Percentiles rank a stretch among this genome's conserved stretches.
Evolutionary conservation across 1,140 invertebrate species (phyloP).

Genomic region (Battus philenor): DNA sequence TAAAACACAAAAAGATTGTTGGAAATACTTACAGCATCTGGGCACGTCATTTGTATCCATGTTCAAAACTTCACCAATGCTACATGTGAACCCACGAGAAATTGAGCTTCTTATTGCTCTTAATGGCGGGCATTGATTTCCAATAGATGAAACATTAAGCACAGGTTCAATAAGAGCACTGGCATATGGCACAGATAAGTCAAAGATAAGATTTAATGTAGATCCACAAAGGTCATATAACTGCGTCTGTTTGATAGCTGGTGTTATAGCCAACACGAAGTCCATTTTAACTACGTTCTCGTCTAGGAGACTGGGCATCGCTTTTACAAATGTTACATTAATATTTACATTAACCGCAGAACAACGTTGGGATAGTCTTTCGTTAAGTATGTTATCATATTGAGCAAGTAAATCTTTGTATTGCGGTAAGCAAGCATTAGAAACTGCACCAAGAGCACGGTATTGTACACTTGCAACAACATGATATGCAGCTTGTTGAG

Average conservation of each 20-base stretch:
- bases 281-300: conserved; percentile 93
- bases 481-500: conserved; percentile 95
- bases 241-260: conserved; percentile 90
- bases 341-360: conserved; percentile 96
- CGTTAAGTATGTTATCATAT: conserved; percentile 88
- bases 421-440: conserved; percentile 87
- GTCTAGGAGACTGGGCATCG: conserved; percentile 84
- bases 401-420: conserved; percentile 90
- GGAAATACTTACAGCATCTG: conserved; percentile 86
- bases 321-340: conserved; percentile 92
- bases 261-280: conserved; percentile 91
- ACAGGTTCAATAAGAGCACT: conserved; percentile 93
- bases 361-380: conserved; percentile 91
- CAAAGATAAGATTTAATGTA: conserved; percentile 94
- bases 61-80: conserved; percentile 94
- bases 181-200: conserved; percentile 93
- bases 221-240: conserved; percentile 96
- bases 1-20: conserved; percentile 20
- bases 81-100: conserved; percentile 93
- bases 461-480: conserved; percentile 93
- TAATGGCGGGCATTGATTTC: conserved; percentile 93
- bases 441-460: conserved; percentile 91
- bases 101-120: conserved; percentile 91
- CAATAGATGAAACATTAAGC: conserved; percentile 91
- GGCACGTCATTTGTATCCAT: conserved; percentile 94